Evolutionary conservation across 2,888 invertebrate species (phyloP), one percentile per base, ranked within the genome.

Genomic region (Calliopum simillimum): DNA sequence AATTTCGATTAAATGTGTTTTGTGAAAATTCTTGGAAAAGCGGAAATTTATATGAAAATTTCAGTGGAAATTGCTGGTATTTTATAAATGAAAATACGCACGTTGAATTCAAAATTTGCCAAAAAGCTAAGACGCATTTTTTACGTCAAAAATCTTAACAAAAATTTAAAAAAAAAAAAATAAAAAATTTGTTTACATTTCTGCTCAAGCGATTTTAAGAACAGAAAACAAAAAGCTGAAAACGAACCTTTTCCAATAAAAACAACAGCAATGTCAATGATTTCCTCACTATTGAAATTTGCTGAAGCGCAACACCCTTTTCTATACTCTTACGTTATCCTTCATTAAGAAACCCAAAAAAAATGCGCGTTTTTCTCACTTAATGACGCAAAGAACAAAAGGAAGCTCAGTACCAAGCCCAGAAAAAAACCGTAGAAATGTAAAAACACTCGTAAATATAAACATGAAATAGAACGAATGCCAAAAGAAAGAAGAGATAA

Each of bases 271-370:
- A 46, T 53, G 46, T 56, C 25, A 12, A 53, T 65, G 8, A 33
- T 41, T 41, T 14, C 46, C 21, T 16, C 25, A 47, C 16, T 66
- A 47, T 58, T 56, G 33, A 66, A 56, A 66, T 56, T 21, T 56
- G 66, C 33, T 66, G 25, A 56, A 56, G 66, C 66, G 66, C 66
- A 58, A 33, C 66, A 66, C 66, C 66, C 66, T 66, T n/a, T n/a
- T 66, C 53, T 12, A 23, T 21, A 5, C 19, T 33, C 33, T 1
- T 8, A 8, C 8, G 33, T 8, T 33, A 21, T 53, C 23, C 23
- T 53, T 53, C 56, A 66, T 66, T 66, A 66, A 25, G 25, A 46
- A 2, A 33, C 16, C 46, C 44, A 66, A 66, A 66, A 56, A 33
- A 46, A 58, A 25, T 6, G 46, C 66, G 25, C 46, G 25, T 56